phyloP scores from a whole-genome alignment of 35 echinoderm and acorn worm species.

The Lytechinus variegatus region DNA sequence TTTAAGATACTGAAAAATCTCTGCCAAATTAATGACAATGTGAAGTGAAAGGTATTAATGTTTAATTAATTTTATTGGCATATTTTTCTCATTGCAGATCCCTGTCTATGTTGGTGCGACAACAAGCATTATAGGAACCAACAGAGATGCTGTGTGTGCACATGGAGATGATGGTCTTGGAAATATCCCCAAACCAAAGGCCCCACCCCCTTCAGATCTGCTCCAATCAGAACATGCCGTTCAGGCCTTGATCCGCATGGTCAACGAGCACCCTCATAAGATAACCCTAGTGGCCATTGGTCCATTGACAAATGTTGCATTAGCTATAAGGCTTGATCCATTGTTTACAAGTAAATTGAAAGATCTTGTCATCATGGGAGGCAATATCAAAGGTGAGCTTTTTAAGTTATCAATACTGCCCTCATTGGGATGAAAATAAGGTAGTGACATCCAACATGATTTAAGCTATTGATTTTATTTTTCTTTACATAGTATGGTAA shows the following conservation, averaged over 20 bases:
- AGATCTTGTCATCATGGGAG: conserved; percentile 77
- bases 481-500: too few relatives aligned
- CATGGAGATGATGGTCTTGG: conserved; percentile 56
- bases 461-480: too few relatives aligned
- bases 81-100: conserved; percentile 15
- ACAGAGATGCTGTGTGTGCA: neutral
- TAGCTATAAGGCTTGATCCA: conserved; percentile 70
- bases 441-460: too few relatives aligned
- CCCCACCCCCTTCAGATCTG: conserved; percentile 37
- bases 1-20: too few relatives aligned
- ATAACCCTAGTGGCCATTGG: conserved; percentile 69
- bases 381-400: conserved; percentile 57
- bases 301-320: conserved; percentile 77
- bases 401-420: too few relatives aligned
- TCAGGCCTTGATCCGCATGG: conserved; percentile 57
- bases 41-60: neutral
- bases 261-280: conserved; percentile 55
- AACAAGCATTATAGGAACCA: neutral
- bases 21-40: too few relatives aligned
- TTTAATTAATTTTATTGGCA: neutral
- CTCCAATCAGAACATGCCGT: conserved; percentile 66
- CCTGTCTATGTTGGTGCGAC: conserved; percentile 37
- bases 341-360: conserved; percentile 63
- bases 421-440: too few relatives aligned
- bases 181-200: conserved; percentile 41